Conservation (phyloP, 2,888 invertebrate species). For the Archaeoteleia sp. region DNA sequence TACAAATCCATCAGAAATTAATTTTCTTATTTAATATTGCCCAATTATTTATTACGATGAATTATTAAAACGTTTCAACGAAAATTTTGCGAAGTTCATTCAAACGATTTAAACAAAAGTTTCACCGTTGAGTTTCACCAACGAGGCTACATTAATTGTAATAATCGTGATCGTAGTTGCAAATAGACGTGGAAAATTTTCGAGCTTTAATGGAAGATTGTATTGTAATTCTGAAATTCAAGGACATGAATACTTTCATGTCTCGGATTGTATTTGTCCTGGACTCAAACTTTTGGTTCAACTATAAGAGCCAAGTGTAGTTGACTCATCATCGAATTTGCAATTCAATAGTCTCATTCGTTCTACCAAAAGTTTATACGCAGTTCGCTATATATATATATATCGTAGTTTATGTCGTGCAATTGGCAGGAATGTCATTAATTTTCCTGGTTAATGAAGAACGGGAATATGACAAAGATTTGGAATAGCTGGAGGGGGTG, state of each 20-base stretch:
- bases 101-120: too few relatives aligned
- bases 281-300: constrained; percentile 7
- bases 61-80: too few relatives aligned
- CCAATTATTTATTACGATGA: too few relatives aligned
- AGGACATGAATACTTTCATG: constrained; percentile 1
- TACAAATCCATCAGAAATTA: not conserved
- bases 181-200: not conserved
- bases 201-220: not conserved
- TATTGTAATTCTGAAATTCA: not conserved
- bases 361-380: constrained; percentile 6
- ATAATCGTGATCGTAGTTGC: not conserved
- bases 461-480: not conserved
- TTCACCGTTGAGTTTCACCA: too few relatives aligned
- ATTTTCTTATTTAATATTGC: too few relatives aligned
- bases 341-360: constrained; percentile 23
- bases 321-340: constrained; percentile 10
- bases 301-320: constrained; percentile 6
- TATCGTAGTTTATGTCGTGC: constrained; percentile 10
- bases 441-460: constrained; percentile 10
- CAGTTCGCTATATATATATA: not conserved
- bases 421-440: constrained; percentile 14
- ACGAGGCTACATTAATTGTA: not conserved
- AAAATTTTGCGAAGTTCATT: too few relatives aligned
- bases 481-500: not conserved
- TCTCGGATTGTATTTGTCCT: not conserved